phyloP scores from a whole-genome alignment of 37 sponge, comb jelly and placozoan genomes.

The Chondrosia reniformis region DNA sequence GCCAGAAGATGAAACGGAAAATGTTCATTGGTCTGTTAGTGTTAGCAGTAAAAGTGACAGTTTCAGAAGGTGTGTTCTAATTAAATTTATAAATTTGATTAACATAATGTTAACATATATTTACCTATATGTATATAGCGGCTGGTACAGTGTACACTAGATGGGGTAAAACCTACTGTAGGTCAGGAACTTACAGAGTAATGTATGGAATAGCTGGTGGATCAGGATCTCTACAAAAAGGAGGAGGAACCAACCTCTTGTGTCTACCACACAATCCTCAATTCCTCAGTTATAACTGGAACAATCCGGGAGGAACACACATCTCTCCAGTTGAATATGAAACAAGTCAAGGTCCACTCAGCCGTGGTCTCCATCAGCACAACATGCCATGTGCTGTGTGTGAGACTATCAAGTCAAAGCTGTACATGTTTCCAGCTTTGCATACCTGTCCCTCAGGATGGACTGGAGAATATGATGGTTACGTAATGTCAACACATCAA shows the following conservation, averaged over 20 bases:
- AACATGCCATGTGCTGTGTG: conserved; percentile 23
- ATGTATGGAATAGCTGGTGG: conserved; percentile 19
- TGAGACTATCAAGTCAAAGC: neutral
- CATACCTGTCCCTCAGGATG: conserved; percentile 8
- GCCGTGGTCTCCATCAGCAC: no score
- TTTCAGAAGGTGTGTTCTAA: no score
- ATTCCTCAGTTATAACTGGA: neutral
- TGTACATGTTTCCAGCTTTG: neutral
- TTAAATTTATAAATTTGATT: no score
- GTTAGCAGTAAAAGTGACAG: no score
- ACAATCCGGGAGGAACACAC: neutral
- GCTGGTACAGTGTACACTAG: conserved; percentile 16
- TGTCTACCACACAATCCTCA: conserved; percentile 15
- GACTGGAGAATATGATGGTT: conserved; percentile 18
- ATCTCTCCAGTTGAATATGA: no score
- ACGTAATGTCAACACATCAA: conserved; percentile 20
- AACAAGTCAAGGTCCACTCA: no score
- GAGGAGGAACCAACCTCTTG: conserved; percentile 9
- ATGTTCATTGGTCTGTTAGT: no score
- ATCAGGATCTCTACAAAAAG: neutral
- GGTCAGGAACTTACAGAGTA: neutral
- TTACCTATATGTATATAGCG: no score
- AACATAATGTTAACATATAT: no score
- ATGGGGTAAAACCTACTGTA: conserved; percentile 20
- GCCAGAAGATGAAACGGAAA: no score